phyloP scores from a whole-genome alignment of 1,140 invertebrate species.

The Tyrophagus putrescentiae region DNA sequence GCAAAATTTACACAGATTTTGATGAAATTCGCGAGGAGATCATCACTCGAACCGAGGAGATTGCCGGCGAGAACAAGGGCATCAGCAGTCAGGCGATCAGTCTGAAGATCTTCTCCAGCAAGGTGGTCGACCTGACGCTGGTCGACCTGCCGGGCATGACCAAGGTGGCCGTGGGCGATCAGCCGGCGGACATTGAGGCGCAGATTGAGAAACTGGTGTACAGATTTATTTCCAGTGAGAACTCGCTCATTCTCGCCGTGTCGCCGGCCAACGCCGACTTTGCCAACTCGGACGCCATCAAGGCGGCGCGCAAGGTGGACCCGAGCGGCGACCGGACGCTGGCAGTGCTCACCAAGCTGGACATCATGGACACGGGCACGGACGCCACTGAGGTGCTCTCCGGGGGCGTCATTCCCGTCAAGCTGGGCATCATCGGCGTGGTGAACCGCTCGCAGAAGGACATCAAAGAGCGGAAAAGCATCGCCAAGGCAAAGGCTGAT shows the following conservation, averaged over 20 bases:
- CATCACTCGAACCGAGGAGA: conserved; percentile 75
- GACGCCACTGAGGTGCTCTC: conserved; percentile 97
- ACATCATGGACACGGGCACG: conserved; percentile 98
- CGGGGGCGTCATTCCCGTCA: conserved; percentile 92
- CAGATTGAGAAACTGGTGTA: conserved; percentile 42
- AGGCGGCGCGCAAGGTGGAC: conserved; percentile 84
- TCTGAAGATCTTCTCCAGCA: conserved; percentile 80
- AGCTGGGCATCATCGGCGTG: conserved; percentile 92
- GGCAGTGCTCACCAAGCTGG: conserved; percentile 95
- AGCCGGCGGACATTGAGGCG: conserved; percentile 43
- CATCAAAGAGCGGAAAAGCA: conserved; percentile 77
- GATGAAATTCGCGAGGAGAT: conserved; percentile 81
- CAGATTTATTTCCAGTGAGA: conserved; percentile 43
- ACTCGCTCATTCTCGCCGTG: conserved; percentile 53
- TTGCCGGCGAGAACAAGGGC: conserved; percentile 87
- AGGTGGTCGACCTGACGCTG: conserved; percentile 87
- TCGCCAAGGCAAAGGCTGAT: conserved; percentile 76
- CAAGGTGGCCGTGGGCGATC: conserved; percentile 53
- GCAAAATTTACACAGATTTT: conserved; percentile 80
- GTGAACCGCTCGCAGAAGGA: conserved; percentile 96
- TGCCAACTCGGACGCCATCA: conserved; percentile 87
- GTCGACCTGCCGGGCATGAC: conserved; percentile 97
- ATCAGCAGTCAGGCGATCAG: conserved; percentile 91
- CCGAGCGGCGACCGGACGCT: conserved; percentile 82
- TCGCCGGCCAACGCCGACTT: conserved; percentile 92